Conservation (phyloP, 1,140 invertebrate genomes). For the Plectus sambesii region DNA sequence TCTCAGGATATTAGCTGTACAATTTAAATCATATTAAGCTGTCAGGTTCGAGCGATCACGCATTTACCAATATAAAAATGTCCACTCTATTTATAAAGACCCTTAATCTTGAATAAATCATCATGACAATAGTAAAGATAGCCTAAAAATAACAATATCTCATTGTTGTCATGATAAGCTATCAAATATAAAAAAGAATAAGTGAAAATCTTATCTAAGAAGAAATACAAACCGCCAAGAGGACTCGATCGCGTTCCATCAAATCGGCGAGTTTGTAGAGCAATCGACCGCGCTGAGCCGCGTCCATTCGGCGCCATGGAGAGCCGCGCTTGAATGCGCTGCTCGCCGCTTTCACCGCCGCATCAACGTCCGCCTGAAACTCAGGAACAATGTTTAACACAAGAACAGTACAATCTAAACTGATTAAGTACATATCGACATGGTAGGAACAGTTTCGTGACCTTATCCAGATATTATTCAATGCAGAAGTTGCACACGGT, state of each 20-base stretch:
- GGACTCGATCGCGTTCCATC: conserved; percentile 59
- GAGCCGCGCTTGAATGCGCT: conserved; percentile 62
- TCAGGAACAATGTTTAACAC: neutral
- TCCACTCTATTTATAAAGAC: too few relatives aligned
- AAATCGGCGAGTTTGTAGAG: conserved; percentile 60
- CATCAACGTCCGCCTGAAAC: conserved; percentile 31
- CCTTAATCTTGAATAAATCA: conserved; percentile 45
- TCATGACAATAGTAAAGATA: conserved; percentile 2
- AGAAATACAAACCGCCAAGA: conserved; percentile 54
- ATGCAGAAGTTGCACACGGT: too few relatives aligned
- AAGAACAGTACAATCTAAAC: conserved; percentile 1
- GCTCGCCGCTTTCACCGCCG: conserved; percentile 55
- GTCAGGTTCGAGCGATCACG: too few relatives aligned
- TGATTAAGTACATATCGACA: too few relatives aligned
- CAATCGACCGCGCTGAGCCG: conserved; percentile 53
- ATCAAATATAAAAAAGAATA: neutral
- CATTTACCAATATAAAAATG: too few relatives aligned
- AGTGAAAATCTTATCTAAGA: conserved; percentile 6
- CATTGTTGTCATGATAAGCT: conserved; percentile 13
- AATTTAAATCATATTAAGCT: too few relatives aligned
- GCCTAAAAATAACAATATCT: neutral
- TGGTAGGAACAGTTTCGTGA: too few relatives aligned
- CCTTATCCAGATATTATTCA: too few relatives aligned
- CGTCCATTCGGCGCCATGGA: conserved; percentile 67
- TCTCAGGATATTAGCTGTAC: too few relatives aligned